Evolutionary conservation across 2,888 invertebrate species (phyloP).

Genomic region (Cheilosia vulpina): DNA sequence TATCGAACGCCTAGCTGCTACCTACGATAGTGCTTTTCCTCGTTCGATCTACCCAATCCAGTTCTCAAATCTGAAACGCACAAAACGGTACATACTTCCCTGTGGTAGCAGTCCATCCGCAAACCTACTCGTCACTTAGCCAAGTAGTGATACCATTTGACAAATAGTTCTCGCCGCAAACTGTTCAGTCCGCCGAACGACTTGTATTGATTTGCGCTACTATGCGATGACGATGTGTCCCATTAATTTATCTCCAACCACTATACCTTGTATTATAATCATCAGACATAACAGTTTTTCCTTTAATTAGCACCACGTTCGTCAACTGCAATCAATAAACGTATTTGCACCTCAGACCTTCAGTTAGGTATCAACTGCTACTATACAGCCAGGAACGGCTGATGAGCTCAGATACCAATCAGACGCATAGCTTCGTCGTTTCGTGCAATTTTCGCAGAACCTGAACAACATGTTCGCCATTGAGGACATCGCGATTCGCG

Average conservation of each 20-base stretch:
- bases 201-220: constrained; percentile 57
- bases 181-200: constrained; percentile 41
- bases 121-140: constrained; percentile 7
- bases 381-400: constrained; percentile 7
- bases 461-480: constrained; percentile 67
- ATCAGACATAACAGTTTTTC: constrained; percentile 66
- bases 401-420: constrained; percentile 50
- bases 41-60: too few species aligned
- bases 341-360: constrained; percentile 56
- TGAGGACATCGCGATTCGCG: constrained; percentile 58
- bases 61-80: not conserved
- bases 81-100: not conserved
- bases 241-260: constrained; percentile 62
- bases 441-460: constrained; percentile 41
- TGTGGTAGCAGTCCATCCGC: not conserved
- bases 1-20: too few species aligned
- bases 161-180: constrained; percentile 46
- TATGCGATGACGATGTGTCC: constrained; percentile 35
- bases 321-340: constrained; percentile 64
- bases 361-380: constrained; percentile 50
- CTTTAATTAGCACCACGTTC: constrained; percentile 61
- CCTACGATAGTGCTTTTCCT: too few species aligned
- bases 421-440: constrained; percentile 16
- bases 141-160: constrained; percentile 29
- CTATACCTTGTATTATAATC: constrained; percentile 42